Evolutionary conservation across 2,113 vertebrate species (phyloP).

Genomic region (Microtus richardsoni): DNA sequence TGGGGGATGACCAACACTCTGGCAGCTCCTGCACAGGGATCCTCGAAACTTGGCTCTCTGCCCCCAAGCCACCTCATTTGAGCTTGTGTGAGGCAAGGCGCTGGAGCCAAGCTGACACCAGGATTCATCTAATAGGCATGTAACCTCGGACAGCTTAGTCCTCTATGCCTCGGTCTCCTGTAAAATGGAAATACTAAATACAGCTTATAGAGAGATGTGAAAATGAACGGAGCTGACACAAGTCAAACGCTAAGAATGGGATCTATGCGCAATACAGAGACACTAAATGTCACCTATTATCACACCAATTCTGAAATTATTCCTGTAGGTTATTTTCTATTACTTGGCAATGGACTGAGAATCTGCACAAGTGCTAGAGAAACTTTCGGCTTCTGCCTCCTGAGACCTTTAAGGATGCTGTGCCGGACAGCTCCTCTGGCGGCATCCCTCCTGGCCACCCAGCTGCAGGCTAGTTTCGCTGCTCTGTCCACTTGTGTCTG

Average conservation of each 20-base stretch:
- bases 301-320: neutral
- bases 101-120: neutral
- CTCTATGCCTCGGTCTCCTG: slow-evolving; percentile 8
- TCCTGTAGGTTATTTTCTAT: neutral
- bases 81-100: neutral
- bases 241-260: neutral
- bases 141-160: neutral
- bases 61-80: neutral
- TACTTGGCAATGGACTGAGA: slow-evolving; percentile 17
- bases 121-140: neutral
- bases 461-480: neutral
- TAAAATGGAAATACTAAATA: neutral
- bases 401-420: neutral
- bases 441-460: neutral
- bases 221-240: neutral
- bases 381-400: neutral
- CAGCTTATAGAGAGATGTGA: neutral
- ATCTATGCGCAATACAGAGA: neutral
- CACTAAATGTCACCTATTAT: neutral
- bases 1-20: neutral
- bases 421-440: neutral
- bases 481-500: neutral
- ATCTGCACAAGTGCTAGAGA: neutral
- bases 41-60: neutral
- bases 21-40: neutral